phyloP scores from a whole-genome alignment of 2,888 invertebrate species.

The Tetanocera ferruginea region DNA sequence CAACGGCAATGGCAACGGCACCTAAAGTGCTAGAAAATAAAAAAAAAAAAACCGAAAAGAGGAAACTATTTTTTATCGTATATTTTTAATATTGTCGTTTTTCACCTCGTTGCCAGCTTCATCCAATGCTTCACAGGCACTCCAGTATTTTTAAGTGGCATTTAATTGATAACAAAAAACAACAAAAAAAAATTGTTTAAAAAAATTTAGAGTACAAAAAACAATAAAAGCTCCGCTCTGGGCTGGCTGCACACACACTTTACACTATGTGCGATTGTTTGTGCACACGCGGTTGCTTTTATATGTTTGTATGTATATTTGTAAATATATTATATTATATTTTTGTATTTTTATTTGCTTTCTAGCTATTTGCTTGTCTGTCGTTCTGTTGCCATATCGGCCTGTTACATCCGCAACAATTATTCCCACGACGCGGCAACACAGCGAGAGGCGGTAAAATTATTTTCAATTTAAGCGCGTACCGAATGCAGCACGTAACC shows the following conservation, averaged over 20 bases:
- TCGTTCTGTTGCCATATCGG: constrained; percentile 5
- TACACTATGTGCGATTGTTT: not conserved
- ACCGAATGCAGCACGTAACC: not conserved
- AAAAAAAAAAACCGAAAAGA: not conserved
- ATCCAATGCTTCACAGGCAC: constrained; percentile 53
- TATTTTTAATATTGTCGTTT: constrained; percentile 20
- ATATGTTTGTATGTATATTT: not conserved
- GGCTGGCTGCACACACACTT: not conserved
- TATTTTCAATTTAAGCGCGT: constrained; percentile 31
- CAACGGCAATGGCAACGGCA: constrained; percentile 2
- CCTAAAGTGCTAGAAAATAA: not conserved
- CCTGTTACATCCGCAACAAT: constrained; percentile 23
- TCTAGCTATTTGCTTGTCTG: not conserved
- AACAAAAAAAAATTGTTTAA: constrained; percentile 25
- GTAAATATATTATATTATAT: not conserved
- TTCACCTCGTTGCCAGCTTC: constrained; percentile 24
- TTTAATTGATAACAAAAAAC: constrained; percentile 62
- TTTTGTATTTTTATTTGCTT: not conserved
- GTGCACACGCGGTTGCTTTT: constrained; percentile 9
- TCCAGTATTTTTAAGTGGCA: constrained; percentile 63
- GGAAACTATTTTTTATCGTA: not conserved
- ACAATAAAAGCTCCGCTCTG: constrained; percentile 21
- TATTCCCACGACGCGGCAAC: constrained; percentile 36
- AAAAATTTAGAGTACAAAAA: constrained; percentile 37
- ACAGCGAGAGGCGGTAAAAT: constrained; percentile 42